Conservation (phyloP, 1,140 invertebrate genomes). For the Camponotus vicinus region DNA sequence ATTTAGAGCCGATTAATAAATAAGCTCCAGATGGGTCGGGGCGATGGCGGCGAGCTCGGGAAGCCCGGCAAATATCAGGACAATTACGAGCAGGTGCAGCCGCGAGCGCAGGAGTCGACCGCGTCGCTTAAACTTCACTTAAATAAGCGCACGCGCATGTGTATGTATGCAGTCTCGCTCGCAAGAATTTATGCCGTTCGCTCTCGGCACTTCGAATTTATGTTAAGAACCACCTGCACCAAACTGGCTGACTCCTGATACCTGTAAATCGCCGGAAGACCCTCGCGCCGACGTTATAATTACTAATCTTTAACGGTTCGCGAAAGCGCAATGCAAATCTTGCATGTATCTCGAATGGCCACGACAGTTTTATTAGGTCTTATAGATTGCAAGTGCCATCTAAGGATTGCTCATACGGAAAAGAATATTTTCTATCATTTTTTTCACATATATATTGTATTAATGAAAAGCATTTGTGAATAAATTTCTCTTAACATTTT, state of each 20-base stretch:
- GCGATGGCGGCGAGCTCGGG: neutral
- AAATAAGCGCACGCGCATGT: constrained; percentile 68
- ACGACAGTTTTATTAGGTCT: neutral
- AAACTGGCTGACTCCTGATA: constrained; percentile 50
- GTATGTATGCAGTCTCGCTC: constrained; percentile 13
- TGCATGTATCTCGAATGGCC: neutral
- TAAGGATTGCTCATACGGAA: too few relatives aligned
- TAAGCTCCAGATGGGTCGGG: constrained; percentile 68
- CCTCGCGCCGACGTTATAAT: constrained; percentile 5
- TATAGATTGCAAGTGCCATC: too few relatives aligned
- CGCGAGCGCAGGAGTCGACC: constrained; percentile 56
- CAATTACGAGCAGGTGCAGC: constrained; percentile 77
- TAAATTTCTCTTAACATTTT: neutral
- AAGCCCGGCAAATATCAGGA: constrained; percentile 73
- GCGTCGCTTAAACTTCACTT: constrained; percentile 76
- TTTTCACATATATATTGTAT: neutral
- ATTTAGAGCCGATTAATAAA: constrained; percentile 78
- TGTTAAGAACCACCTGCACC: constrained; percentile 67
- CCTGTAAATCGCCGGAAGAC: constrained; percentile 3
- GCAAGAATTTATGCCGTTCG: constrained; percentile 48
- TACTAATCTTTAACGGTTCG: neutral
- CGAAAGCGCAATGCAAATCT: too few relatives aligned
- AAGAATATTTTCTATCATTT: neutral
- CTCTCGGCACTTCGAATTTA: constrained; percentile 64
- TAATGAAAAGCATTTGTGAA: neutral